A percentile compares a stretch with the other conserved stretches of the same genome.
These are phyloP conservation scores for Alces alces DNA, from an alignment of 2,113 vertebrate species.

Conservation along the genomic window DNA sequence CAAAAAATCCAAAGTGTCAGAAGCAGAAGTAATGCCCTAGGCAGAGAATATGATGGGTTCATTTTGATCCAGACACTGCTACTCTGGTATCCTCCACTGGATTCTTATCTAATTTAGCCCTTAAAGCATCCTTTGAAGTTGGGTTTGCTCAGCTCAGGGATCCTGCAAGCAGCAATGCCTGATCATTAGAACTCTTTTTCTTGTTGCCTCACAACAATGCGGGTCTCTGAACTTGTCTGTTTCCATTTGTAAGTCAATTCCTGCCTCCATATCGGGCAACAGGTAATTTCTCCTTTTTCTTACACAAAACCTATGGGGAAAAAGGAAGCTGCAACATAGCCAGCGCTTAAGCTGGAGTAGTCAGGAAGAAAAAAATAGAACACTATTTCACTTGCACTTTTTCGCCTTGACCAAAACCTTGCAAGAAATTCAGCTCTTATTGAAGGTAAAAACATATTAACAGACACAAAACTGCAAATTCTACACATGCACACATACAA, in stretches of 20 bases:
- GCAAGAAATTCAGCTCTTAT: background rate
- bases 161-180: background rate
- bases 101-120: conserved; percentile 23
- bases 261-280: background rate
- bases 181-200: background rate
- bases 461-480: background rate
- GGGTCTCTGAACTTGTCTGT: background rate
- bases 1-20: background rate
- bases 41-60: background rate
- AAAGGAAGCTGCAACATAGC: background rate
- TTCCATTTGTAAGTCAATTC: conserved; percentile 37
- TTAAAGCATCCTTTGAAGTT: conserved; percentile 27
- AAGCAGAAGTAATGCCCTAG: background rate
- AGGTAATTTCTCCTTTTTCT: background rate
- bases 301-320: background rate
- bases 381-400: background rate
- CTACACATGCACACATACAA: background rate
- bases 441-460: background rate
- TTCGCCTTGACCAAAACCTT: background rate
- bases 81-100: background rate
- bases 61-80: background rate
- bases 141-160: background rate
- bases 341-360: background rate
- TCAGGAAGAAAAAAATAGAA: background rate
- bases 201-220: background rate